phyloP scores from a whole-genome alignment of 1,140 invertebrate genomes.

The Pogonus chalceus region DNA sequence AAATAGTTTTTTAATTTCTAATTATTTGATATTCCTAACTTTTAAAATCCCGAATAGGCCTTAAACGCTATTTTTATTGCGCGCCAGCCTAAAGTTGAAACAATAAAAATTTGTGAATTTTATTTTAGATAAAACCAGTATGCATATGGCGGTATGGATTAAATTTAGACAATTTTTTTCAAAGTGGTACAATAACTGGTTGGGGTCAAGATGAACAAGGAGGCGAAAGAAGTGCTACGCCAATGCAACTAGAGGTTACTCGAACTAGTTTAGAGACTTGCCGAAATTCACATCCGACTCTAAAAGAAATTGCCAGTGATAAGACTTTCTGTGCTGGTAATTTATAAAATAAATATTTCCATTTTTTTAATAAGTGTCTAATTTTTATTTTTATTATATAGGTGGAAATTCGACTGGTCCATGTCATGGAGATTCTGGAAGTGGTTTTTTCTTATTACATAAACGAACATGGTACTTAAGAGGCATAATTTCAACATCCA shows the following conservation, averaged over 20 bases:
- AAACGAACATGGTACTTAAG: background rate
- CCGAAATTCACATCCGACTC: background rate
- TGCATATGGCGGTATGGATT: background rate
- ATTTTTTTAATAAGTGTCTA: background rate
- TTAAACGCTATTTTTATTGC: no score
- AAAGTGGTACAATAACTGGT: background rate
- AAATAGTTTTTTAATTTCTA: no score
- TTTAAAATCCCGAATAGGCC: no score
- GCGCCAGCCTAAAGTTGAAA: no score
- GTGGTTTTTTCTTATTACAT: background rate
- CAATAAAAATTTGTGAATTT: no score
- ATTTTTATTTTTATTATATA: background rate
- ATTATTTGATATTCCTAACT: no score
- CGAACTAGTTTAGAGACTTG: background rate
- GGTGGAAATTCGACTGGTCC: background rate
- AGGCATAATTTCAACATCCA: background rate
- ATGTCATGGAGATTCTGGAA: slow-evolving; percentile 2
- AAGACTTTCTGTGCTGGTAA: slow-evolving; percentile 1
- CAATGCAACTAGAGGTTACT: background rate
- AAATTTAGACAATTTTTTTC: background rate
- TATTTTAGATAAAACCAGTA: background rate
- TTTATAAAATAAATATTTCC: background rate
- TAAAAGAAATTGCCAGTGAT: background rate
- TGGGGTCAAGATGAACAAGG: background rate
- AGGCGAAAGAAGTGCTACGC: background rate